Evolutionary conservation across 2,888 invertebrate genomes (phyloP).

Genomic region (Tetragonula carbonaria): DNA sequence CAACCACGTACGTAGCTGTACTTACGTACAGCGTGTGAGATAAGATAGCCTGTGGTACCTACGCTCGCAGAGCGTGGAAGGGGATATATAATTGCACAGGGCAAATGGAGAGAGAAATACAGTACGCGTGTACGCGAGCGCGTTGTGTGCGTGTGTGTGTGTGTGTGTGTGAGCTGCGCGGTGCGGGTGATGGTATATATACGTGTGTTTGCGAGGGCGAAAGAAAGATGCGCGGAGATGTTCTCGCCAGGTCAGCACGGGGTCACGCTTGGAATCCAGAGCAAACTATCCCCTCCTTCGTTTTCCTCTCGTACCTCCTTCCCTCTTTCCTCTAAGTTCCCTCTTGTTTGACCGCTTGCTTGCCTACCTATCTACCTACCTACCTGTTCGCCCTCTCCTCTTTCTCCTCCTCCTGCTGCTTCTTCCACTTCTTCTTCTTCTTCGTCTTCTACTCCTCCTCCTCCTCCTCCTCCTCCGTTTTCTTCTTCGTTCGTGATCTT

Average conservation of each 20-base stretch:
- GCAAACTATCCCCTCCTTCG: slow-evolving; percentile 81
- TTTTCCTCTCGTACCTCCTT: slow-evolving; percentile 46
- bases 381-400: slow-evolving; percentile 53
- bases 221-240: slow-evolving; percentile 81
- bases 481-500: slow-evolving; percentile 51
- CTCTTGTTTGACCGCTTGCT: slow-evolving; percentile 69
- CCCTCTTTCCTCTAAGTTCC: slow-evolving; percentile 54
- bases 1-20: slow-evolving; percentile 65
- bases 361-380: slow-evolving; percentile 68
- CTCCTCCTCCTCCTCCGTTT: background rate
- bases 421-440: slow-evolving; percentile 35
- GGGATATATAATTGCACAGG: slow-evolving; percentile 73
- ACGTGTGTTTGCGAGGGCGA: slow-evolving; percentile 61
- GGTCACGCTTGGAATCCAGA: slow-evolving; percentile 84
- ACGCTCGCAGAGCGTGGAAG: slow-evolving; percentile 48
- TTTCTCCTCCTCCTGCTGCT: slow-evolving; percentile 29
- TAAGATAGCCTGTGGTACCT: slow-evolving; percentile 66
- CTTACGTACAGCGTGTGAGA: slow-evolving; percentile 69
- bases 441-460: slow-evolving; percentile 43
- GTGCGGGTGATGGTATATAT: slow-evolving; percentile 12
- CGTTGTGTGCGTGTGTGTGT: slow-evolving; percentile 22
- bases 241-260: slow-evolving; percentile 83
- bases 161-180: background rate
- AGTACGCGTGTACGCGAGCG: slow-evolving; percentile 37
- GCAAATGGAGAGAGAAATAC: slow-evolving; percentile 61